phyloP scores from a whole-genome alignment of 2,888 invertebrate species.

The Empis livida region DNA sequence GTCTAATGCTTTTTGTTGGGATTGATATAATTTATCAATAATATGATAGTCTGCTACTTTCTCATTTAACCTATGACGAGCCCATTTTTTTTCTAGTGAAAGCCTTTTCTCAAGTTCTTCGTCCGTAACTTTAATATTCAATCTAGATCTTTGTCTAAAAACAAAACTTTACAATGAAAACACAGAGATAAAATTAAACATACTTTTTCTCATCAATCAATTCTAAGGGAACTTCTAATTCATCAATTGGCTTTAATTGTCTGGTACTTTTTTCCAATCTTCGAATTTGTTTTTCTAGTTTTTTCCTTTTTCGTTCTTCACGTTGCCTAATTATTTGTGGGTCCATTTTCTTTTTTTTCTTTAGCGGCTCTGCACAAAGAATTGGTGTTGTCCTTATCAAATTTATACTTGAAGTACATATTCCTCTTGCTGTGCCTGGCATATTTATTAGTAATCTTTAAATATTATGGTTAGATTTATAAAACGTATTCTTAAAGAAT shows the following conservation, averaged over 20 bases:
- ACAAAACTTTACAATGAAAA: neutral
- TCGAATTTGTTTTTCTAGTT: slow-evolving; percentile 76
- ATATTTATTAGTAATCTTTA: too few species aligned
- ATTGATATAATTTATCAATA: slow-evolving; percentile 51
- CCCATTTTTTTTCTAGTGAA: slow-evolving; percentile 62
- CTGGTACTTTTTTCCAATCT: slow-evolving; percentile 65
- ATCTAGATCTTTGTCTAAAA: slow-evolving; percentile 41
- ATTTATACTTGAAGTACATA: neutral
- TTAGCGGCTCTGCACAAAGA: slow-evolving; percentile 64
- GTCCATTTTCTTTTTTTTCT: slow-evolving; percentile 78
- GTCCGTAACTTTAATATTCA: slow-evolving; percentile 36
- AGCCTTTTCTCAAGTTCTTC: slow-evolving; percentile 52
- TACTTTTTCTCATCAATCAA: slow-evolving; percentile 54
- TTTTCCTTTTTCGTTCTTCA: slow-evolving; percentile 69
- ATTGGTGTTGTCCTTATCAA: slow-evolving; percentile 24
- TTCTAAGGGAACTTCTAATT: slow-evolving; percentile 60
- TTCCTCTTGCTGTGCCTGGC: too few species aligned
- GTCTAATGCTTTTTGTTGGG: slow-evolving; percentile 67
- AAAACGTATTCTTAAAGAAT: too few species aligned
- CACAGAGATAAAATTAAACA: neutral
- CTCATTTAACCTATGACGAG: slow-evolving; percentile 50
- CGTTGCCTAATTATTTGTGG: slow-evolving; percentile 65
- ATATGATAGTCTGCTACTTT: slow-evolving; percentile 50
- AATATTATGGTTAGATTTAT: too few species aligned
- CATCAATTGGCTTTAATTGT: slow-evolving; percentile 82